These are phyloP conservation scores for Ypsolopha scabrella DNA, from an alignment of 2,888 invertebrate genomes.

Conservation along the genomic window DNA sequence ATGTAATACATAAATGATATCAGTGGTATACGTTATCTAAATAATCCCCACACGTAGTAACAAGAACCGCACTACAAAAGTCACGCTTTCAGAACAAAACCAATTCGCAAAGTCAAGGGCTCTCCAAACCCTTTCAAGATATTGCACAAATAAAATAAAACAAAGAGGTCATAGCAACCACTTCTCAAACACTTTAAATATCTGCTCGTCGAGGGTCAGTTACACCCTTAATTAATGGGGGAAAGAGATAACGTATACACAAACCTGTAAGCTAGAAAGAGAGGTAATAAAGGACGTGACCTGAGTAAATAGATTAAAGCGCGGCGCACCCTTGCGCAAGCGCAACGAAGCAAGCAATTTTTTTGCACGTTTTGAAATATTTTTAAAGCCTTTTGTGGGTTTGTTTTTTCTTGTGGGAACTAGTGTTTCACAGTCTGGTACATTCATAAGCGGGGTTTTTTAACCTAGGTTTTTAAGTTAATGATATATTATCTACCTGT, in stretches of 20 bases:
- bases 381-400: slow-evolving; percentile 15
- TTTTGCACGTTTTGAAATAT: slow-evolving; percentile 42
- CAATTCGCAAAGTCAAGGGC: slow-evolving; percentile 20
- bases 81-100: neutral
- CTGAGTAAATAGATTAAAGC: slow-evolving; percentile 33
- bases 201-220: slow-evolving; percentile 48
- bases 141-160: slow-evolving; percentile 32
- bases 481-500: too few species aligned
- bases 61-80: neutral
- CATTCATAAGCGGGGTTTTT: neutral
- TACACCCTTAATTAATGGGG: slow-evolving; percentile 51
- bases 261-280: slow-evolving; percentile 18
- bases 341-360: slow-evolving; percentile 41
- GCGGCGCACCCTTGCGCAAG: slow-evolving; percentile 33
- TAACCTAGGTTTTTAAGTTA: neutral
- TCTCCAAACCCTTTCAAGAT: slow-evolving; percentile 23
- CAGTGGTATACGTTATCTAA: neutral
- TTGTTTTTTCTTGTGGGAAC: slow-evolving; percentile 37
- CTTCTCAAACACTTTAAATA: slow-evolving; percentile 46
- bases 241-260: slow-evolving; percentile 25
- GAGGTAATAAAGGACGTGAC: slow-evolving; percentile 13
- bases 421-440: slow-evolving; percentile 47
- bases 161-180: slow-evolving; percentile 56
- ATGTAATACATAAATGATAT: neutral
- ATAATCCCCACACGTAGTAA: neutral